Evolutionary conservation across 2,797 vertebrate species (phyloP).

Genomic region (Malurus leucopterus): DNA sequence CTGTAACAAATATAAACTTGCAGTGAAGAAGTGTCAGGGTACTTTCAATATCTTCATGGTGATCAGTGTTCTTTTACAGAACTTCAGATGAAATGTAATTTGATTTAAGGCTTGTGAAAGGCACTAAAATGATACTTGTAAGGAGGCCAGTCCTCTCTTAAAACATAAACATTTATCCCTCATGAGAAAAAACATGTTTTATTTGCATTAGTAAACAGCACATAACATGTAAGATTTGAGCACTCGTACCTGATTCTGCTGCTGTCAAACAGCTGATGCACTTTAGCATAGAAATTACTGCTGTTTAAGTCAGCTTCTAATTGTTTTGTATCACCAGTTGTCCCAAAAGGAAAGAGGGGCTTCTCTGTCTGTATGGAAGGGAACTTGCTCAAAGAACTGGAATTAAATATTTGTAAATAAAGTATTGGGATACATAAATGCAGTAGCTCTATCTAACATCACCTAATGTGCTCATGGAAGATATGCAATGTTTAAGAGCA

Average conservation of each 20-base stretch:
- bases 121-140: neutral
- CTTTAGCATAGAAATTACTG: neutral
- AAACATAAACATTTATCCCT: neutral
- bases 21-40: neutral
- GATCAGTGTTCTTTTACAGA: neutral
- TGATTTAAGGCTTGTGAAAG: neutral
- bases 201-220: neutral
- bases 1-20: neutral
- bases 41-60: neutral
- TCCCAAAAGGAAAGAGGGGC: neutral
- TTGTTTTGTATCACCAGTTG: neutral
- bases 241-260: neutral
- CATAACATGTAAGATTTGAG: neutral
- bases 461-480: neutral
- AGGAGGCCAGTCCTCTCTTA: neutral
- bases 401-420: neutral
- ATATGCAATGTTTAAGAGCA: neutral
- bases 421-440: neutral
- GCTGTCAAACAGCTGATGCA: neutral
- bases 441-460: neutral
- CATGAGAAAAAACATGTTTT: neutral
- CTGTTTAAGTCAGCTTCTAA: neutral
- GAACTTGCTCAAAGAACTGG: neutral
- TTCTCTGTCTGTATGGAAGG: neutral
- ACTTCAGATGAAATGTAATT: neutral